phyloP scores from a whole-genome alignment of 2,797 vertebrate species.

The Rhabdophis nuchalis region DNA sequence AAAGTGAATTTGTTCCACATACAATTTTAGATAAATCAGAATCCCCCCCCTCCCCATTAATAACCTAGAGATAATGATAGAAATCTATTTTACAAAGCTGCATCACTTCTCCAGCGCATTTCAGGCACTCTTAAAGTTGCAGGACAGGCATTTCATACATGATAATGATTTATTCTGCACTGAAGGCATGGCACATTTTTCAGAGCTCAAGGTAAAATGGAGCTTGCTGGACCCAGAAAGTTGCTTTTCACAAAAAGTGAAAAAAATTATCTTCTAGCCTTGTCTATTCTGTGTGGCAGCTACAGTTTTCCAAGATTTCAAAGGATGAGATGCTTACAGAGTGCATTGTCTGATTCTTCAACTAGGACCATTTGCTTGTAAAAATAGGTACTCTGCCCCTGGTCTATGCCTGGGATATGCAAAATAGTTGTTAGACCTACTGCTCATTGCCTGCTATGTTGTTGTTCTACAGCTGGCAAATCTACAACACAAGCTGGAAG shows the following conservation, averaged over 20 bases:
- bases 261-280: background rate
- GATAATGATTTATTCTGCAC: background rate
- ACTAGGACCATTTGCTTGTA: background rate
- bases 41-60: background rate
- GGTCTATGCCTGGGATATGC: background rate
- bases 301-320: background rate
- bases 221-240: background rate
- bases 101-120: background rate
- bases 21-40: background rate
- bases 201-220: background rate
- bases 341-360: background rate
- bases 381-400: background rate
- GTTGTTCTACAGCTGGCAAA: slow-evolving; percentile 54
- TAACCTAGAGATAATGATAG: background rate
- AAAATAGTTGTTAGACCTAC: background rate
- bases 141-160: background rate
- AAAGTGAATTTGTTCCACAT: background rate
- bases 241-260: background rate
- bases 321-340: background rate
- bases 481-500: slow-evolving; percentile 60
- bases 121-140: background rate
- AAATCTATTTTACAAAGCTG: background rate
- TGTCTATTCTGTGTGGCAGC: background rate
- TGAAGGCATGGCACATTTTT: background rate
- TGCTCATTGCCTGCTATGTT: background rate